These are phyloP conservation scores for Nyctibius bracteatus DNA, from an alignment of 2,113 vertebrate genomes.

Conservation along the genomic window DNA sequence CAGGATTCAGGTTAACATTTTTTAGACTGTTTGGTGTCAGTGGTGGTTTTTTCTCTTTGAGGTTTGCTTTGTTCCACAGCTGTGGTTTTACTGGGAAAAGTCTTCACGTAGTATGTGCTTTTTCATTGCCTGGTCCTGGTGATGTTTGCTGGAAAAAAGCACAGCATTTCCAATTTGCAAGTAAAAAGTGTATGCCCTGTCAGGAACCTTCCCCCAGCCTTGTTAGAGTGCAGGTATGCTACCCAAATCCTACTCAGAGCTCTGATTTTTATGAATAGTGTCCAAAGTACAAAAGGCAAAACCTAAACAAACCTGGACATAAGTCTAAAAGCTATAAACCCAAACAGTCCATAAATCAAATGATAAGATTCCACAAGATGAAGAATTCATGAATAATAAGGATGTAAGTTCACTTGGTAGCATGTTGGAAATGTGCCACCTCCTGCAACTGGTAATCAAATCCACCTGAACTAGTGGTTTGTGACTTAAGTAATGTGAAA, in stretches of 20 bases:
- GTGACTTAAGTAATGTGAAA: not conserved
- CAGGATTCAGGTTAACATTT: not conserved
- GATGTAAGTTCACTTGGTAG: not conserved
- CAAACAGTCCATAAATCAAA: conserved; percentile 40
- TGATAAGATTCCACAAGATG: conserved; percentile 29
- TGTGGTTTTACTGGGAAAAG: not conserved
- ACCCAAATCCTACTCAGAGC: not conserved
- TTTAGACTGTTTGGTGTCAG: not conserved
- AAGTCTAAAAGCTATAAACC: conserved; percentile 22
- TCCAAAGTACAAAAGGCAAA: not conserved
- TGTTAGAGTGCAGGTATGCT: not conserved
- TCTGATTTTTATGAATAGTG: not conserved
- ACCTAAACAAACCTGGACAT: conserved; percentile 2
- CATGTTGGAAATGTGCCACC: conserved; percentile 18
- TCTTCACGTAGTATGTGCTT: not conserved
- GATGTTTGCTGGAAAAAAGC: not conserved
- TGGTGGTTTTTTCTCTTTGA: not conserved
- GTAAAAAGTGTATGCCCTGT: not conserved
- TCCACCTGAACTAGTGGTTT: conserved; percentile 27
- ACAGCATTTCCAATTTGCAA: not conserved
- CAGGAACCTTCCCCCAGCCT: not conserved
- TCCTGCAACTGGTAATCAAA: not conserved
- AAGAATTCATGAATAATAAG: conserved; percentile 20
- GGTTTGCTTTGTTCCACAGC: conserved; percentile 20
- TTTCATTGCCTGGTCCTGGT: not conserved